A percentile compares a stretch with the other conserved stretches of the same genome.
Conservation (phyloP, 2,888 invertebrate genomes). For the Hermaeophaga mercurialis region DNA sequence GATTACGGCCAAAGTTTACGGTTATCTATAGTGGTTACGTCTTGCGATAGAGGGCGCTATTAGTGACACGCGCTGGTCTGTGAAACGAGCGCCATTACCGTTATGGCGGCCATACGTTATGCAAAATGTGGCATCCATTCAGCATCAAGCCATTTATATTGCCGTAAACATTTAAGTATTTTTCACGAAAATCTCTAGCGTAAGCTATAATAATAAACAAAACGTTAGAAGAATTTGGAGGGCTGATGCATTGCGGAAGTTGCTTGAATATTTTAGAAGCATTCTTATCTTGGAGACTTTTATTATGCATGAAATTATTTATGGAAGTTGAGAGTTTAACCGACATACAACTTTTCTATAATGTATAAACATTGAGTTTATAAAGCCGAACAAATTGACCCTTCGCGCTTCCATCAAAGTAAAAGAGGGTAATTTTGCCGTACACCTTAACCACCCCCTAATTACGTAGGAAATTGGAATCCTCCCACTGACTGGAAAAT, state of each 20-base stretch:
- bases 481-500: background rate
- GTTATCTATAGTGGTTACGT: slow-evolving; percentile 35
- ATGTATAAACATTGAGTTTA: too few relatives aligned
- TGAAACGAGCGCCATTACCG: slow-evolving; percentile 49
- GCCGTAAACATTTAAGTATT: slow-evolving; percentile 37
- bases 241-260: slow-evolving; percentile 25
- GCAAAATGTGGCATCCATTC: slow-evolving; percentile 37
- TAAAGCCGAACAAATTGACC: too few relatives aligned
- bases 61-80: slow-evolving; percentile 45
- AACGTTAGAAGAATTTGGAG: slow-evolving; percentile 18
- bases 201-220: slow-evolving; percentile 27
- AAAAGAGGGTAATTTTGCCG: too few relatives aligned
- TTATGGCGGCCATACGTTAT: slow-evolving; percentile 41
- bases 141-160: slow-evolving; percentile 36
- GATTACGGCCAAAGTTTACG: slow-evolving; percentile 29
- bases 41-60: slow-evolving; percentile 46
- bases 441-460: background rate
- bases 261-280: slow-evolving; percentile 15
- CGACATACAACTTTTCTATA: too few relatives aligned
- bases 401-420: too few relatives aligned
- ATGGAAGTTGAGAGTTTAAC: background rate
- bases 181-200: slow-evolving; percentile 22
- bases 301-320: background rate
- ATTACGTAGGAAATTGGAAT: background rate
- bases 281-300: slow-evolving; percentile 4